A percentile compares a stretch with the other conserved stretches of the same genome.
These are phyloP conservation scores for Coregonus sp. DNA, from an alignment of 2,797 vertebrate species.

Conservation along the genomic window DNA sequence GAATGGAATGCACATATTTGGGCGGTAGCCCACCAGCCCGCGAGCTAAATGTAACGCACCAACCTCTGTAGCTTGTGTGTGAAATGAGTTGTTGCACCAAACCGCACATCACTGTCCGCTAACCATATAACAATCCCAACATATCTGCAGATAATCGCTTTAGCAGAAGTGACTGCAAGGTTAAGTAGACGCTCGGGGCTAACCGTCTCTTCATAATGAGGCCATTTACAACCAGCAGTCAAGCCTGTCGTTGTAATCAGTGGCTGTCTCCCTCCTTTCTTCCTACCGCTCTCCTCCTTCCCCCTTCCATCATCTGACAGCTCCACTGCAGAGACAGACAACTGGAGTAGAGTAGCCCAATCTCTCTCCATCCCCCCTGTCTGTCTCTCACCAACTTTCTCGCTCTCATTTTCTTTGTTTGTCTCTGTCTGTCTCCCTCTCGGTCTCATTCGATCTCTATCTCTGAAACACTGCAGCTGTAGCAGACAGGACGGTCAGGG, in stretches of 20 bases:
- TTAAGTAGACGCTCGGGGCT: constrained; percentile 34
- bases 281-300: constrained; percentile 30
- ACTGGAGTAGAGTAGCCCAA: neutral
- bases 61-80: neutral
- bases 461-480: constrained; percentile 22
- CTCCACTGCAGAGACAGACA: constrained; percentile 15
- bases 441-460: neutral
- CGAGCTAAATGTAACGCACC: neutral
- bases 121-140: neutral
- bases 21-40: no score
- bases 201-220: constrained; percentile 45
- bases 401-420: no score
- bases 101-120: neutral
- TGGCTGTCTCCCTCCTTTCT: constrained; percentile 39
- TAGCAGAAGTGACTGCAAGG: constrained; percentile 24
- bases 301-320: constrained; percentile 33
- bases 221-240: constrained; percentile 49
- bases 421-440: no score
- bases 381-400: neutral
- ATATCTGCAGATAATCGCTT: neutral
- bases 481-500: constrained; percentile 15
- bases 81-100: neutral
- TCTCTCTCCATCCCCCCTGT: neutral
- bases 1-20: neutral
- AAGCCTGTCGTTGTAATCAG: constrained; percentile 55